Evolutionary conservation across 2,113 vertebrate genomes (phyloP), one percentile per base, ranked within the genome.

Genomic region (Campylomormyrus tamandua): DNA sequence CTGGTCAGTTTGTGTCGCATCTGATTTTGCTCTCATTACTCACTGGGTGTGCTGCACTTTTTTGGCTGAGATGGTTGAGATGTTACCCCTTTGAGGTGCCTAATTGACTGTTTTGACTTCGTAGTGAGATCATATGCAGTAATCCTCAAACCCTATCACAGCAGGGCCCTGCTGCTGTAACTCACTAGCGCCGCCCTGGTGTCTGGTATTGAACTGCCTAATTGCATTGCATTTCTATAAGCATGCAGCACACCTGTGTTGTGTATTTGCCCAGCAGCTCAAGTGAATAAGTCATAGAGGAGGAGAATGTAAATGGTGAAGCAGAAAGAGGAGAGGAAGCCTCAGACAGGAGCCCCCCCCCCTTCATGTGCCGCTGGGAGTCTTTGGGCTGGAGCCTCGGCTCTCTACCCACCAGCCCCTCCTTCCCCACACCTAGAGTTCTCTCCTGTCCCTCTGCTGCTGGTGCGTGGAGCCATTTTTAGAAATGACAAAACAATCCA

Each of bases 401-500:
- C 74, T 80, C 11, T 15, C 11, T 4, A 13, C 31, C 39, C 11
- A 7, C 7, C 7, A 56, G 53, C 53, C 45, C 35, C 45, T 21
- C 8, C 35, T 45, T 3, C 6, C 39, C 35, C 19, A 45, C 35
- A 7, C 42, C 45, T 21, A 19, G 27, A 50, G 50, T 27, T 39
- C 31, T 87, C 50, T 87, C 15, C 50, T 39, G 27, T 53, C 85
- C 50, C 50, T 53, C 27, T 17, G 85, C 85, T n/a, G n/a, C 49
- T 87, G 50, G 50, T 31, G 50, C 2, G 3, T 87, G n/a, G 50
- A 87, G 85, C 50, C 85, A 87, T 87, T 87, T 53, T 56, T 87
- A 87, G 85, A 87, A 53, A 53, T 87, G 85, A 87, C 50, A 87
- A 87, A 87, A 87, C 85, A 87, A 87, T 53, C 48, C 85, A 87